A percentile compares a stretch with the other conserved stretches of the same genome.
These are phyloP conservation scores for Heptranchias perlo DNA, from an alignment of 2,113 vertebrate species.

Conservation along the genomic window DNA sequence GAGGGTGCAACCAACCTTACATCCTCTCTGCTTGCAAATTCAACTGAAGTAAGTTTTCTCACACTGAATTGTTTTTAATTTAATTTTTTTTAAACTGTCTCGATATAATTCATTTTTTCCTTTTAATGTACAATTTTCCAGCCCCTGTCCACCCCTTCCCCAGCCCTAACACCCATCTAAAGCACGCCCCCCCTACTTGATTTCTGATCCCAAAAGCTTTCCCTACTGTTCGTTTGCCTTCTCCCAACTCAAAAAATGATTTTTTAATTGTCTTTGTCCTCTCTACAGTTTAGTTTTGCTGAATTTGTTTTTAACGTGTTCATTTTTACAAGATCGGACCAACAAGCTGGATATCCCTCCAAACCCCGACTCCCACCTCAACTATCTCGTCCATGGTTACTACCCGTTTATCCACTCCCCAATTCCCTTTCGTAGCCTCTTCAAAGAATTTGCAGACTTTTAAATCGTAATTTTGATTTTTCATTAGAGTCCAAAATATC, in stretches of 20 bases:
- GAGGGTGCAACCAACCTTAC: not conserved
- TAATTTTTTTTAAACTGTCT: not conserved
- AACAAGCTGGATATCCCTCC: too few species aligned
- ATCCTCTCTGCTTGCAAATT: not conserved
- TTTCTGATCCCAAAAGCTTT: not conserved
- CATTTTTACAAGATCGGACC: too few species aligned
- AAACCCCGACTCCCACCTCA: too few species aligned
- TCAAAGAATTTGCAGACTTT: too few species aligned
- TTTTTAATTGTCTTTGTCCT: too few species aligned
- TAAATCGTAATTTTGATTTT: not conserved
- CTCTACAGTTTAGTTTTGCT: too few species aligned
- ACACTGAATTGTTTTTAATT: not conserved
- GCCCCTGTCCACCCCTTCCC: not conserved
- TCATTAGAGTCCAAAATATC: not conserved
- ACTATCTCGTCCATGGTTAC: too few species aligned
- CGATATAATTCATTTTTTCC: not conserved
- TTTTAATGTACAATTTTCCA: not conserved
- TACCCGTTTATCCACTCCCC: too few species aligned
- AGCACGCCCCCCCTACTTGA: not conserved
- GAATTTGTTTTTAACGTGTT: too few species aligned
- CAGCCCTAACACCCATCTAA: not conserved
- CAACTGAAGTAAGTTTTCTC: not conserved
- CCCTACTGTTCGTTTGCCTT: not conserved
- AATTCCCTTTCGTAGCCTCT: too few species aligned
- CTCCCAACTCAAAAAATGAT: too few species aligned